phyloP scores from a whole-genome alignment of 2,113 vertebrate species.

The Fulmarus glacialis region DNA sequence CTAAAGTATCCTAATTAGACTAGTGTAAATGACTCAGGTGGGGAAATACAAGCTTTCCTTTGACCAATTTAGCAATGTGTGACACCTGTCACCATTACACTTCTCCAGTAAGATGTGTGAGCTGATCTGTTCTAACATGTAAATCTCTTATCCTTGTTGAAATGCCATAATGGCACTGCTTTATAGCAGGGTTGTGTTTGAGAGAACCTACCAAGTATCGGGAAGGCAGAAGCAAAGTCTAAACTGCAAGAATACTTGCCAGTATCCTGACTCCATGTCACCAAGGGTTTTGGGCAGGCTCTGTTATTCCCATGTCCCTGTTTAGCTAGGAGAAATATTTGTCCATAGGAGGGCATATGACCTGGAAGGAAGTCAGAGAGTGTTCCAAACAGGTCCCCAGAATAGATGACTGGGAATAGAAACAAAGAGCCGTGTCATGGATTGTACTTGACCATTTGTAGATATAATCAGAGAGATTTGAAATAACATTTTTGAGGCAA shows the following conservation, averaged over 20 bases:
- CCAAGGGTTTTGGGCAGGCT: not conserved
- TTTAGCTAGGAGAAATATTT: not conserved
- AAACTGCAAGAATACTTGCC: not conserved
- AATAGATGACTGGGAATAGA: not conserved
- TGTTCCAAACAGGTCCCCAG: not conserved
- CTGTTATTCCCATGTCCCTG: not conserved
- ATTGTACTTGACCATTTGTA: not conserved
- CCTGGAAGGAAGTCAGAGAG: not conserved
- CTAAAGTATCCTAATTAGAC: not conserved
- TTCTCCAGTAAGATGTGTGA: not conserved
- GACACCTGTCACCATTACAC: not conserved
- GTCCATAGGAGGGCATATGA: not conserved
- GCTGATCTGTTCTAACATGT: not conserved
- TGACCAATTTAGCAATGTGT: not conserved
- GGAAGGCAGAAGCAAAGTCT: not conserved
- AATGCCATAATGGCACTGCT: not conserved
- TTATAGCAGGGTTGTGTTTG: not conserved
- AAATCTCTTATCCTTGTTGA: not conserved
- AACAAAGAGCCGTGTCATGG: not conserved
- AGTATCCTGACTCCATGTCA: not conserved
- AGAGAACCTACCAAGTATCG: not conserved
- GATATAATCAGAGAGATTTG: not conserved
- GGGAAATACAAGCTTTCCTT: not conserved
- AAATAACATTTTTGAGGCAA: not conserved
- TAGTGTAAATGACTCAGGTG: not conserved